Base-by-base conservation (phyloP, 2,113 vertebrate genomes). In the Hippopotamus amphibius region DNA sequence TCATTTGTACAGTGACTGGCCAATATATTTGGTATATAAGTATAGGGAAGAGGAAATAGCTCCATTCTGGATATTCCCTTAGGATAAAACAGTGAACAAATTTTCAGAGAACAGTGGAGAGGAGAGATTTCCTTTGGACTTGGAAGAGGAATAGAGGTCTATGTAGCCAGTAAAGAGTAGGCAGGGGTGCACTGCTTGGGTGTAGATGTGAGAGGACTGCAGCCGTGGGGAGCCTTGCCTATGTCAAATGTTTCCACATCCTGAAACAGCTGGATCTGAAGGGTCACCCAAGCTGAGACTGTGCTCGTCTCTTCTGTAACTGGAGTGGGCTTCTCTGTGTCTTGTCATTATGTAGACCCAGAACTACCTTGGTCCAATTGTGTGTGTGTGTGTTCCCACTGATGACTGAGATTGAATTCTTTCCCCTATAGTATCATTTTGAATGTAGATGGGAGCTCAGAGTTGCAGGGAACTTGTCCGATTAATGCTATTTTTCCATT, bases 181-280 rank as follows among this genome's bases (percentile, higher is more conserved):
- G 14, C 10, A 57, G 63, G 46, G 30, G 21, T 2, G 3, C 16
- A n/a, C 14, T 41, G 71, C 22, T 66, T 50, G 48, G 28, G 7
- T 28, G 2, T 46, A 7, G 26, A 2, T 17, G 1, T 1, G 21
- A 66, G 46, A 76, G 59, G 33, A 26, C 15, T n/a, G 30, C 6
- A 46, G 30, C 19, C 16, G 12, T 1, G 7, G n/a, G 28, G 50
- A 55, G 10, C 28, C 4, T n/a, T 0, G 15, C 69, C 6, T 19
- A 19, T 3, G 11, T 48, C 41, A 61, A 13, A 24, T 66, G 66
- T 13, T 59, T 7, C 41, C 24, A 7, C 53, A 21, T 48, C 46
- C 24, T 63, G 48, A 43, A 80, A 55, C 17, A n/a, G 26, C 71
- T 66, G 46, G 24, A 24, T 74, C 59, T 43, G 43, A 65, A 71